These are phyloP conservation scores for Eulacestoma nigropectus DNA, from an alignment of 2,113 vertebrate genomes.

Conservation along the genomic window DNA sequence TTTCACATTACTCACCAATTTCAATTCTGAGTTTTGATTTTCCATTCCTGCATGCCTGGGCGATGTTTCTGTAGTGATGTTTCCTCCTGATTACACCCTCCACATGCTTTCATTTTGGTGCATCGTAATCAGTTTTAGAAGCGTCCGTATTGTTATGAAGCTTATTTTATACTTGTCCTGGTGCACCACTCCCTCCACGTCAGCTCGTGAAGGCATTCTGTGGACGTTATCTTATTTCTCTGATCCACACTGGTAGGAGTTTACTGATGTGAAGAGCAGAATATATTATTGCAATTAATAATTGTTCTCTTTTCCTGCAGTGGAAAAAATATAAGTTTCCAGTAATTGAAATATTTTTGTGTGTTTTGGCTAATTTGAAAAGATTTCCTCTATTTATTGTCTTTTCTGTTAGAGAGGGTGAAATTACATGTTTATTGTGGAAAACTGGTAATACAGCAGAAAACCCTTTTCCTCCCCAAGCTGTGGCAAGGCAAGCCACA, in stretches of 20 bases:
- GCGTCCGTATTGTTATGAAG: not conserved
- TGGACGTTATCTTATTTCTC: not conserved
- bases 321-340: not conserved
- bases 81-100: constrained; percentile 6
- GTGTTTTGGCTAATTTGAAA: not conserved
- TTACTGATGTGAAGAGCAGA: not conserved
- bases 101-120: not conserved
- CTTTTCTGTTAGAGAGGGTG: not conserved
- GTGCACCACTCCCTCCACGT: not conserved
- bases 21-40: not conserved
- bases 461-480: not conserved
- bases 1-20: not conserved
- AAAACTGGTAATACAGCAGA: not conserved
- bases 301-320: not conserved
- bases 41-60: not conserved
- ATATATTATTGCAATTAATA: not conserved
- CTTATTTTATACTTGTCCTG: not conserved
- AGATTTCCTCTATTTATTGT: not conserved
- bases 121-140: not conserved
- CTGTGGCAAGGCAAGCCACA: not conserved
- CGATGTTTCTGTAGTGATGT: not conserved
- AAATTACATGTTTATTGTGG: not conserved
- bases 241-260: not conserved
- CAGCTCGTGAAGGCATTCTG: not conserved
- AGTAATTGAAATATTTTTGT: not conserved